A percentile compares a stretch with the other conserved stretches of the same genome.
Conservation (phyloP, 2,888 invertebrate genomes). For the Subacronicta megacephala region DNA sequence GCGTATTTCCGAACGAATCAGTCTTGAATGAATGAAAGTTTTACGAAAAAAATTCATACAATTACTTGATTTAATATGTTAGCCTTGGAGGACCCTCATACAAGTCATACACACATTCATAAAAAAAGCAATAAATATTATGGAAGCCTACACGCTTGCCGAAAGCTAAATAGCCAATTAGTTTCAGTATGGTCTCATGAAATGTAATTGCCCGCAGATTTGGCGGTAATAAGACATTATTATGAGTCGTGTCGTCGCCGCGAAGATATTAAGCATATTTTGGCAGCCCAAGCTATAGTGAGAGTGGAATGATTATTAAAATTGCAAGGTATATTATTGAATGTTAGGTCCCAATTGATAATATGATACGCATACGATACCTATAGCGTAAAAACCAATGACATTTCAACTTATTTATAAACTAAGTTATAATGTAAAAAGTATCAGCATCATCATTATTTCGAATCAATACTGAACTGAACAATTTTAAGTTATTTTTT, state of each 20-base stretch:
- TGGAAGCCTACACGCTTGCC: slow-evolving; percentile 34
- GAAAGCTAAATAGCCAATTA: slow-evolving; percentile 54
- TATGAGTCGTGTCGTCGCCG: slow-evolving; percentile 32
- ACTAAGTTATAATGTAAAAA: slow-evolving; percentile 1
- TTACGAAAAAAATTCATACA: slow-evolving; percentile 13
- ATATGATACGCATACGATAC: too few relatives aligned
- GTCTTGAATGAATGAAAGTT: not conserved
- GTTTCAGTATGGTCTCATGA: slow-evolving; percentile 52
- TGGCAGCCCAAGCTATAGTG: slow-evolving; percentile 21
- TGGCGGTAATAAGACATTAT: slow-evolving; percentile 55
- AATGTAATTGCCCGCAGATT: slow-evolving; percentile 51
- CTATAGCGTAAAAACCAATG: slow-evolving; percentile 1
- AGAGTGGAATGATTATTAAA: slow-evolving; percentile 23
- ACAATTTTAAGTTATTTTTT: too few relatives aligned
- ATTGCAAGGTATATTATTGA: too few relatives aligned
- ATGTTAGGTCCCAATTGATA: too few relatives aligned
- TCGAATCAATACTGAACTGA: not conserved
- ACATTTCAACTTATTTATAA: slow-evolving; percentile 12
- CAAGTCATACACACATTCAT: slow-evolving; percentile 18
- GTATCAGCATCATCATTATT: not conserved
- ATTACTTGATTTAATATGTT: not conserved
- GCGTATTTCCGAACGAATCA: not conserved
- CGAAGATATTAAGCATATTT: slow-evolving; percentile 32
- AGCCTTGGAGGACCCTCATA: slow-evolving; percentile 21
- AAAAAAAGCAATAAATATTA: slow-evolving; percentile 51